Evolutionary conservation across 2,888 invertebrate species (phyloP), one percentile per base, ranked within the genome.

Genomic region (Molorchus minor): DNA sequence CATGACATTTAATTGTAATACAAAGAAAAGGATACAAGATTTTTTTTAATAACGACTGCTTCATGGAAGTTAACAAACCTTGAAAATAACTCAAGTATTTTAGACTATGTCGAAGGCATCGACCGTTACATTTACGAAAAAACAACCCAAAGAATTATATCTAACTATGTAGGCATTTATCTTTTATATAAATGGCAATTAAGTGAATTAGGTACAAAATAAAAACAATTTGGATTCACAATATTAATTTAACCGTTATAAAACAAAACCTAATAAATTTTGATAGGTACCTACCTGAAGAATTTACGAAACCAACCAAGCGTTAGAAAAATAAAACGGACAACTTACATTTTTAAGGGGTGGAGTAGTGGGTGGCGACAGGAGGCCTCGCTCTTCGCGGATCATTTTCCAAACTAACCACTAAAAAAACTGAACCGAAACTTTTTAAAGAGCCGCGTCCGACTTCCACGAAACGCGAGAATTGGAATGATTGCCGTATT

Each of bases 351-450:
- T 81, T 81, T 85, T 85, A 75, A 88, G 82, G 74, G 90, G 89
- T 66, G 90, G 90, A 72, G 89, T 89, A 73, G 87, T 86, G 63
- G 90, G 90, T 73, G 90, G 90, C 71, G 90, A 89, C 72, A 88
- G 86, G 71, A 84, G 61, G 13, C 55, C 58, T 53, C 13, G 16
- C n/a, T 52, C 52, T 7, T 17, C 52, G 1, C 41, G 29, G 3
- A 41, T 52, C 52, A 52, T 52, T n/a, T 52, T 52, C 19, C n/a
- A 13, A 52, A n/a, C 8, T 21, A 29, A 12, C 41, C 29, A 40
- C 40, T 30, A 17, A 30, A 52, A n/a, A 52, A 36, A 25, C 25
- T 41, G 30, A 15, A 40, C 29, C 30, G 7, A 41, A 16, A 49
- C 17, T 25, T 30, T 41, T 33, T 13, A 41, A 30, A 40, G 12